Conservation (phyloP, 1,140 invertebrate species). For the Andrena cerasifolii region DNA sequence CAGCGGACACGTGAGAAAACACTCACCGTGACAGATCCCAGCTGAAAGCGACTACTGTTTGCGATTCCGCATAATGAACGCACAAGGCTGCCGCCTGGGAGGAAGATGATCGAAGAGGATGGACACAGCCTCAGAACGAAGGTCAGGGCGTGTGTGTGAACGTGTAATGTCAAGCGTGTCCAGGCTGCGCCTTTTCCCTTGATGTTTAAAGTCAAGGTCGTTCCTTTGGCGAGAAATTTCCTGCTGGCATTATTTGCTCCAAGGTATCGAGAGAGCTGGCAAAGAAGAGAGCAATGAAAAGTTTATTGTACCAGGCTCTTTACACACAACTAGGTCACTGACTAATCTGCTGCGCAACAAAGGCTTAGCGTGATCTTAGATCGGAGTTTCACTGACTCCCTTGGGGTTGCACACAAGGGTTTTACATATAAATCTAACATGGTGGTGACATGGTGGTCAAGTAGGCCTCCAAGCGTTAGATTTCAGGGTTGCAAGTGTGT, state of each 20-base stretch:
- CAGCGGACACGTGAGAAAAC: constrained; percentile 8
- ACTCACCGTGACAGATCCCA: background rate
- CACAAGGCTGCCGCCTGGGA: background rate
- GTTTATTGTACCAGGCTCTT: too few relatives aligned
- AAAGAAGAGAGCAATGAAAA: too few relatives aligned
- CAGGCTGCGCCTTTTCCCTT: constrained; percentile 37
- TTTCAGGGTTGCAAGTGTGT: too few relatives aligned
- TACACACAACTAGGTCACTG: too few relatives aligned
- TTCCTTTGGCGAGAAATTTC: background rate
- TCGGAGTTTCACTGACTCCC: too few relatives aligned
- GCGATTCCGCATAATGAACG: constrained; percentile 11
- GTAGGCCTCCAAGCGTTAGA: too few relatives aligned
- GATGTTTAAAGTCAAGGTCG: constrained; percentile 38
- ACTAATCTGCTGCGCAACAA: too few relatives aligned
- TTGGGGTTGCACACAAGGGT: too few relatives aligned
- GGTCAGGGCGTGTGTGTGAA: constrained; percentile 32
- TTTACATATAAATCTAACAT: too few relatives aligned
- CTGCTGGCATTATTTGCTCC: background rate
- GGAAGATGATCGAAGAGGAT: constrained; percentile 9
- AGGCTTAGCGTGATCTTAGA: too few relatives aligned
- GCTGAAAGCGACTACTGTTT: background rate
- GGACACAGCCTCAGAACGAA: constrained; percentile 33
- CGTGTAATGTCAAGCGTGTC: constrained; percentile 29
- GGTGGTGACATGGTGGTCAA: too few relatives aligned
- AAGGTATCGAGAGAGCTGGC: background rate